Conservation (phyloP, 2,888 invertebrate species). For the Brassicogethes aeneus region DNA sequence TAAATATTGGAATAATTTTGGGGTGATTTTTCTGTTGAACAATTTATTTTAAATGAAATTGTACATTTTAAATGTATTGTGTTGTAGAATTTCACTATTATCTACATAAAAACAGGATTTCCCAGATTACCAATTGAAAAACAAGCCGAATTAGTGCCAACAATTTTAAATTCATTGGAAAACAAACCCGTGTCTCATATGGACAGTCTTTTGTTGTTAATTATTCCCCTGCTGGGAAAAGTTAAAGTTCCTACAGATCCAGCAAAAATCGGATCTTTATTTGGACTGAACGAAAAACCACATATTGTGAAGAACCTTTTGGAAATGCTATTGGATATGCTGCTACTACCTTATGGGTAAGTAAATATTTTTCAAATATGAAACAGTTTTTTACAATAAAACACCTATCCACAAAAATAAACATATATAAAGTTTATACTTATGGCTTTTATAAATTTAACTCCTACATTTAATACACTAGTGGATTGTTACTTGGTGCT, state of each 20-base stretch:
- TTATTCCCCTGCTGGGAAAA: constrained; percentile 71
- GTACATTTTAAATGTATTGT: constrained; percentile 9
- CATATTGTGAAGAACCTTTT: constrained; percentile 58
- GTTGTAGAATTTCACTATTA: constrained; percentile 83
- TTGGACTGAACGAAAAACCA: constrained; percentile 67
- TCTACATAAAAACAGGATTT: constrained; percentile 88
- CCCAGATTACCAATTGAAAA: constrained; percentile 68
- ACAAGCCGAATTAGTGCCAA: constrained; percentile 66
- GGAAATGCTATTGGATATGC: constrained; percentile 70
- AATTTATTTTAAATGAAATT: constrained; percentile 5
- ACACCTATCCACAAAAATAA: too few species aligned
- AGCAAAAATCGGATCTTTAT: constrained; percentile 51
- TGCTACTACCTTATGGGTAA: constrained; percentile 81
- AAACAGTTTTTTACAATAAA: constrained; percentile 11
- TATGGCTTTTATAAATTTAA: too few species aligned
- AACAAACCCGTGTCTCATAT: constrained; percentile 76
- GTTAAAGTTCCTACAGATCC: constrained; percentile 58
- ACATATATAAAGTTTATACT: too few species aligned
- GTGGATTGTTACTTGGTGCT: too few species aligned
- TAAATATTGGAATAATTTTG: too few species aligned
- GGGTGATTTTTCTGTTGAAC: too few species aligned
- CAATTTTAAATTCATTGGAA: constrained; percentile 66
- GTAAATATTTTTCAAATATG: constrained; percentile 13
- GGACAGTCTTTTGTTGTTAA: constrained; percentile 72
- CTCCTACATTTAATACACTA: too few species aligned